Percentiles rank a stretch among this genome's conserved stretches.
Conservation (phyloP, 1,140 invertebrate genomes). For the Papilio machaon region DNA sequence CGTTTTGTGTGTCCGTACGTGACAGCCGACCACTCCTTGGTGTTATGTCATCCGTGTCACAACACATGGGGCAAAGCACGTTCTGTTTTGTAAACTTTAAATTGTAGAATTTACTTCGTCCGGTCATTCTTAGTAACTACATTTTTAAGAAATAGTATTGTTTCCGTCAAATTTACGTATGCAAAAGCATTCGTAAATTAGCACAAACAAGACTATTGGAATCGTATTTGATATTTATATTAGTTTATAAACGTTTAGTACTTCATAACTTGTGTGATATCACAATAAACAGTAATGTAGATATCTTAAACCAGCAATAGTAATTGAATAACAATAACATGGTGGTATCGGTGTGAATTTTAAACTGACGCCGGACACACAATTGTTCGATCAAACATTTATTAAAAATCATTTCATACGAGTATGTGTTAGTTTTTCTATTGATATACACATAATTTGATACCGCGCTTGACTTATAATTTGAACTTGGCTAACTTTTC, state of each 20-base stretch:
- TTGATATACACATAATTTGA: too few relatives aligned
- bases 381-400: not conserved
- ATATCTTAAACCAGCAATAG: not conserved
- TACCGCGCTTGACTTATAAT: too few relatives aligned
- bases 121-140: not conserved
- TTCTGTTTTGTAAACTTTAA: constrained; percentile 20
- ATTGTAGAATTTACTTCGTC: not conserved
- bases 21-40: constrained; percentile 49
- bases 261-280: not conserved
- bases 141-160: not conserved
- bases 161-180: not conserved
- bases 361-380: not conserved
- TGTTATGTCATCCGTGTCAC: constrained; percentile 51
- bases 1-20: constrained; percentile 58
- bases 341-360: not conserved
- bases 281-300: not conserved
- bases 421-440: too few relatives aligned
- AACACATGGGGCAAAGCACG: constrained; percentile 16
- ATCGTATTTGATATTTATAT: not conserved
- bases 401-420: not conserved
- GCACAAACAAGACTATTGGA: not conserved
- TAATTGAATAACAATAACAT: not conserved
- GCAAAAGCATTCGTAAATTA: not conserved
- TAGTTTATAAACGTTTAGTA: not conserved
- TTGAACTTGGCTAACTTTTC: too few relatives aligned